Percentiles rank a stretch among this genome's conserved stretches.
Conservation (phyloP, 2,797 vertebrate genomes). For the Sebastes matsubarae region DNA sequence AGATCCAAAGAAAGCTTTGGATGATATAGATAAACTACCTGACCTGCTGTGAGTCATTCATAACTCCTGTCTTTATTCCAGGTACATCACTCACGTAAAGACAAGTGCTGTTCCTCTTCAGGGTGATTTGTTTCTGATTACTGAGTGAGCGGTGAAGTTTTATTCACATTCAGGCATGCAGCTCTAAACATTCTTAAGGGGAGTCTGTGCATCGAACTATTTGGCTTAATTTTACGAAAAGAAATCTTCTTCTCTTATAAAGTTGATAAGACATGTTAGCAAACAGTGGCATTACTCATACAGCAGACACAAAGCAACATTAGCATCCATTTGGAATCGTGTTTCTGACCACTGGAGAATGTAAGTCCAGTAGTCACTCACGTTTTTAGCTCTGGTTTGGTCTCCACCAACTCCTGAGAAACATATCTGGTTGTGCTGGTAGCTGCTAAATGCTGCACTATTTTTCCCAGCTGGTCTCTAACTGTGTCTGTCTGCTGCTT, state of each 20-base stretch:
- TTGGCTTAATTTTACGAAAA: neutral
- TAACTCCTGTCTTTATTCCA: neutral
- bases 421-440: no score
- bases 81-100: neutral
- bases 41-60: neutral
- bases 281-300: neutral
- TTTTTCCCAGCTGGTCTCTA: neutral
- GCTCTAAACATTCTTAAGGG: neutral
- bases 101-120: neutral
- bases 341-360: no score
- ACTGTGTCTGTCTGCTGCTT: neutral
- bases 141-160: neutral
- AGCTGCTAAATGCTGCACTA: no score
- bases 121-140: neutral
- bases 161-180: neutral
- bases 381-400: neutral
- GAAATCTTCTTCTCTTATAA: neutral
- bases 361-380: no score
- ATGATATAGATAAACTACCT: neutral
- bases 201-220: neutral
- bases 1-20: neutral
- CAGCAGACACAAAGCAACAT: neutral
- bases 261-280: no score
- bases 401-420: neutral
- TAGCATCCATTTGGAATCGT: neutral